Evolutionary conservation across 35 echinoderm and acorn worm genomes (phyloP).

Genomic region (Holothuria glaberrima): DNA sequence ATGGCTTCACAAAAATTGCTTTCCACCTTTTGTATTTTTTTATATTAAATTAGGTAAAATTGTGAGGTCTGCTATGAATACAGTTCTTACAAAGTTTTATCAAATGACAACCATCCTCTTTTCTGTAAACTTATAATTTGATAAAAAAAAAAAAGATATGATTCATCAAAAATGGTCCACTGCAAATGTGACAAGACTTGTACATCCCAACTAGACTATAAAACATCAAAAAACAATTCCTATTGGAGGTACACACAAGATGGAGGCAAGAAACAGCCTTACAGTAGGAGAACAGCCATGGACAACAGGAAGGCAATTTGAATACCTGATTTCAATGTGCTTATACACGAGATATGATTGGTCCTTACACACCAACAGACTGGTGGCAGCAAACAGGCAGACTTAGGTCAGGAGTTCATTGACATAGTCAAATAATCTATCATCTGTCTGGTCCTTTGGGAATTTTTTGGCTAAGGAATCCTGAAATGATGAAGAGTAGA

Average conservation of each 20-base stretch:
- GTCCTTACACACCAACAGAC: not conserved
- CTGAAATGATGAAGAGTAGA: conserved; percentile 29
- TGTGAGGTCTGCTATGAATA: too few species aligned
- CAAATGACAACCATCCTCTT: too few species aligned
- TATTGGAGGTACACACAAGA: not conserved
- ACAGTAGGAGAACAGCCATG: conserved; percentile 21
- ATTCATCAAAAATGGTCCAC: too few species aligned
- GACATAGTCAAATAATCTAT: conserved; percentile 82
- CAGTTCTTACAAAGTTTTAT: too few species aligned
- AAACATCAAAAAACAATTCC: too few species aligned
- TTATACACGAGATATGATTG: conserved; percentile 15
- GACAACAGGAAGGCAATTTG: conserved; percentile 28
- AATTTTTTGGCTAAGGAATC: conserved; percentile 92
- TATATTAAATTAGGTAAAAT: too few species aligned
- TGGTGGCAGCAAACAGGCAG: not conserved
- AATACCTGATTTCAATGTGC: conserved; percentile 52
- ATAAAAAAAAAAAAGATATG: too few species aligned
- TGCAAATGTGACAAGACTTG: too few species aligned
- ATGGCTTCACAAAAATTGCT: too few species aligned
- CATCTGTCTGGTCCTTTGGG: conserved; percentile 95
- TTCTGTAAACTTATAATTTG: too few species aligned
- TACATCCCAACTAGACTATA: too few species aligned
- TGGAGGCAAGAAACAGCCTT: not conserved
- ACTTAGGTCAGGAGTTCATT: conserved; percentile 70
- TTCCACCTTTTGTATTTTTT: too few species aligned